These are phyloP conservation scores for Ia io DNA, from an alignment of 2,113 vertebrate species.

Conservation along the genomic window DNA sequence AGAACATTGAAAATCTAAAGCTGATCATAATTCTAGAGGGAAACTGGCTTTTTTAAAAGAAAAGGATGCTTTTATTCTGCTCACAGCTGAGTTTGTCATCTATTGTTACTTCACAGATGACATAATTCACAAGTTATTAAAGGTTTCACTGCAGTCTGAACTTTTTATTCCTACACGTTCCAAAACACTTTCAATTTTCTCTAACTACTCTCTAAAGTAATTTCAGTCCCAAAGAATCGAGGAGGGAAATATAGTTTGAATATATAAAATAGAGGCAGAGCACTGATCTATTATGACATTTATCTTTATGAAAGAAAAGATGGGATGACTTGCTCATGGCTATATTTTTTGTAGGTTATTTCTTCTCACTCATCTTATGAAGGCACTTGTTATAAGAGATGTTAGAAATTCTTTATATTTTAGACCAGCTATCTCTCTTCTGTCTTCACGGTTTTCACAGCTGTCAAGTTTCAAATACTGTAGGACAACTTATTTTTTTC, in stretches of 20 bases:
- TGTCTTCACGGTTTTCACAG: not conserved
- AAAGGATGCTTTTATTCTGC: slow-evolving; percentile 42
- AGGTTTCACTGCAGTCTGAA: slow-evolving; percentile 44
- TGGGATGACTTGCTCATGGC: slow-evolving; percentile 12
- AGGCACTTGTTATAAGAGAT: slow-evolving; percentile 9
- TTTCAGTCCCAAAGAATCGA: slow-evolving; percentile 60
- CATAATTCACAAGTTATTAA: slow-evolving; percentile 71
- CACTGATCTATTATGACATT: slow-evolving; percentile 29
- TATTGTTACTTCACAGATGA: slow-evolving; percentile 54
- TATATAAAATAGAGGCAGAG: slow-evolving; percentile 38
- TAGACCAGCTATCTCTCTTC: not conserved
- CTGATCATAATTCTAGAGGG: not conserved
- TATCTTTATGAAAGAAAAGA: slow-evolving; percentile 39
- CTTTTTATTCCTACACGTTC: slow-evolving; percentile 27
- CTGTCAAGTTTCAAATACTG: slow-evolving; percentile 30
- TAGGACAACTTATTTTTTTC: slow-evolving; percentile 20
- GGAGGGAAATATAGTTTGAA: slow-evolving; percentile 31
- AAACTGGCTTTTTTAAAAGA: not conserved
- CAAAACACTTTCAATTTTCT: slow-evolving; percentile 61
- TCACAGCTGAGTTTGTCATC: slow-evolving; percentile 42
- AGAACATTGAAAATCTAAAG: slow-evolving; percentile 5
- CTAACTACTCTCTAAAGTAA: slow-evolving; percentile 58
- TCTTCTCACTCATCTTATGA: slow-evolving; percentile 21
- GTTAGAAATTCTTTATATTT: slow-evolving; percentile 13
- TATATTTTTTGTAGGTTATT: slow-evolving; percentile 43